Base-by-base conservation (phyloP, 23 tunicate genomes). In the Styela plicata region DNA sequence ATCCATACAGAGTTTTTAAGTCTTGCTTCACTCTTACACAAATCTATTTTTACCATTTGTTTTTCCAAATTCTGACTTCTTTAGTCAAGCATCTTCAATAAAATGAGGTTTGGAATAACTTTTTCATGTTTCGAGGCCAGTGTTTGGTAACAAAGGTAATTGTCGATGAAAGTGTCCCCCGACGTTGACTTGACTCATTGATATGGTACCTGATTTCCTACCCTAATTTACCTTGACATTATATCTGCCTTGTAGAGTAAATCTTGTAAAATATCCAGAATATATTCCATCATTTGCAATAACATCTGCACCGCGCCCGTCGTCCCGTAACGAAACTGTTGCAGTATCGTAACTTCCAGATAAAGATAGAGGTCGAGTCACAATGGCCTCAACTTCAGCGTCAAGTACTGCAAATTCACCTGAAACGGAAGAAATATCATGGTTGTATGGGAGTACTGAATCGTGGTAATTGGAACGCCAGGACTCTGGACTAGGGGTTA, bases 281-380 rank as follows among this genome's bases (percentile, higher is more conserved):
- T 94, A 94, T 25, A 94, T 87, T 30, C 98, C 98, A 57, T 94
- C 98, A 70, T 94, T 75, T 25, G 86, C 85, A 20, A 89, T 89
- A 1, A 94, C 86, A 66, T 94, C 98, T 1, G 95, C 91, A 52
- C 85, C 95, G 2, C 82, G 70, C 3, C 98, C 98, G 34, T 94
- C 80, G 68, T 94, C 98, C 13, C 33, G 63, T 57, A 94, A 53
- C 22, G 35, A 19, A 26, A 94, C 37, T 2, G 36, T 52, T 34
- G 64, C 57, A 17, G 86, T 89, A 79, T 89, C 95, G 28, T 87
- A 87, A 18, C 80, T 79, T 2, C 87, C 92, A 33, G 84, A 77
- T 22, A 22, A 16, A 3, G 90, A 66, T 36, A 94, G 34, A 3
- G 98, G 98, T 10, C 95, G 76, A 33, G 98, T 94, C 2, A 94